Base-by-base conservation (phyloP, 2,888 invertebrate species). In the Iselma pallidipennis region DNA sequence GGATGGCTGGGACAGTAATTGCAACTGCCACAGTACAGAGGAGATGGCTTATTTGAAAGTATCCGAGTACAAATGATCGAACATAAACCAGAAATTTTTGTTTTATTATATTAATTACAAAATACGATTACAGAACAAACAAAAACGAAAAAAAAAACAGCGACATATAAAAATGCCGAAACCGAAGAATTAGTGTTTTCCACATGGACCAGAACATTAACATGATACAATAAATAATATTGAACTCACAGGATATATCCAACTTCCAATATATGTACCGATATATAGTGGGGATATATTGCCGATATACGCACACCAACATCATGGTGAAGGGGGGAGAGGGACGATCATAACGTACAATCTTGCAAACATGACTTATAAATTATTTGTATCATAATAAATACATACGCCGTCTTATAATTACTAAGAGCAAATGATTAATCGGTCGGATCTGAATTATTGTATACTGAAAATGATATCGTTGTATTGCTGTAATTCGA, bases 201-300 rank as follows among this genome's bases (percentile, higher is more conserved):
- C 73, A 67, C 73, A 75, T 72, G 71, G 71, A 65, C 70, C 70
- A 63, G 68, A 73, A 75, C 75, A 68, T 73, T 72, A 73, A 74
- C 75, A 74, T 69, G 74, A 69, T 74, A 68, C 71, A 65, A 74
- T 75, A 75, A 74, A 74, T 75, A 73, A 75, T 69, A 71, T 71
- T 60, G 68, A 59, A 69, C 66, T 67, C 64, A 67, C 67, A 66
- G 70, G 68, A 67, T 65, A 71, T 70, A 67, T 68, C 57, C 64
- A 71, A 65, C 61, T 65, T 65, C 55, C 65, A 57, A 57, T 49
- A 23, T 28, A 23, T 23, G 10, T 49, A 56, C 56, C 4, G 1
- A 28, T 28, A 28, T 37, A 51, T 65, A 61, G 61, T 63, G 63
- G 65, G 63, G 66, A 65, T 57, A 55, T 57, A 61, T 62, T 66